Base-by-base conservation (phyloP, 2,888 invertebrate genomes). In the Leptinotarsa tumamoca region DNA sequence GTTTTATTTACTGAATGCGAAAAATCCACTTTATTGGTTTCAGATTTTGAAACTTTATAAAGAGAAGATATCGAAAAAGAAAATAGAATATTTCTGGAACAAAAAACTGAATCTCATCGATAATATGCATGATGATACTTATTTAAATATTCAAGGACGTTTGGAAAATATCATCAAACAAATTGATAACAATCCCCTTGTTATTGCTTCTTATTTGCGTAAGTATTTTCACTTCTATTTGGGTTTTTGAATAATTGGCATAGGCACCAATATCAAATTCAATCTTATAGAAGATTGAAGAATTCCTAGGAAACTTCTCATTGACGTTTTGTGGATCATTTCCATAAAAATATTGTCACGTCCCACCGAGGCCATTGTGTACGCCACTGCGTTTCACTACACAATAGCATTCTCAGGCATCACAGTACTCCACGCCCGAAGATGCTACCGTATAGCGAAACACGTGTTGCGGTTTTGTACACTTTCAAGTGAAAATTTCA, bases 141-240 rank as follows among this genome's bases (percentile, higher is more conserved):
- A 87, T 54, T 83, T 85, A 18, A 79, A 87, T 1, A 89, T 90
- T 75, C 17, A 82, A 15, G 85, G 86, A 3, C 87, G 87, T 76
- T 75, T 90, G 54, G 87, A 86, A 33, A 83, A 84, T 1, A 89
- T 90, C 1, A 82, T 90, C 0, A 82, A 84, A 0, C 85, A 87
- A 17, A 86, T 90, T 1, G 86, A 88, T 33, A 78, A 71, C 18
- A 74, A 78, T 69, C 74, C 77, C 3, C 82, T 75, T 18, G 74
- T 82, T 52, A 80, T 87, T 15, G 84, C 83, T 5, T 78, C 69
- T 74, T 84, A 78, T 73, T 67, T 87, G 51, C 76, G 87, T 88
- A 79, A 86, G 86, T 84, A 73, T 50, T 43, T 43, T 33, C 5
- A 43, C 10, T 10, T 43, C 43, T 10, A 43, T 43, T 43, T 43